A percentile compares a stretch with the other conserved stretches of the same genome.
These are phyloP conservation scores for Asobara japonica DNA, from an alignment of 1,140 invertebrate species.

Conservation along the genomic window DNA sequence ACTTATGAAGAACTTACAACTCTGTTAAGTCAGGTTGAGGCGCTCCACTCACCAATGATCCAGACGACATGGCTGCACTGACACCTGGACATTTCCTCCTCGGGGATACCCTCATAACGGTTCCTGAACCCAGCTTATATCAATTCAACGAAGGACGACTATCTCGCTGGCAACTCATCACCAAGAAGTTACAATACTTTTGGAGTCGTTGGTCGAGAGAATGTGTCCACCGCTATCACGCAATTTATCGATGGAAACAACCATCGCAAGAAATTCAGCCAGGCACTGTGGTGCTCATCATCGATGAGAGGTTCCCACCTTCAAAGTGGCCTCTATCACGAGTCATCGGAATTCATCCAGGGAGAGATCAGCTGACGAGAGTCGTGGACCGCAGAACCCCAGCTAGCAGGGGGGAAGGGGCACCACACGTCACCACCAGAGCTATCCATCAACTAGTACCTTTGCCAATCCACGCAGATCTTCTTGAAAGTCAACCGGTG, in stretches of 20 bases:
- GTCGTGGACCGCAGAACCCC: conserved; percentile 18
- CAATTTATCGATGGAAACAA: conserved; percentile 17
- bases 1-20: conserved; percentile 16
- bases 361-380: conserved; percentile 44
- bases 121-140: not conserved
- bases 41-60: conserved; percentile 9
- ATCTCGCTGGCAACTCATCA: not conserved
- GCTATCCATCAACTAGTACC: not conserved
- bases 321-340: conserved; percentile 46
- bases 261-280: conserved; percentile 2
- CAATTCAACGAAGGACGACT: not conserved
- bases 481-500: not conserved
- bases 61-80: not conserved
- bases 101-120: not conserved
- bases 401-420: no score
- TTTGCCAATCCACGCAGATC: not conserved
- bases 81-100: not conserved
- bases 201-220: conserved; percentile 16
- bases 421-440: not conserved
- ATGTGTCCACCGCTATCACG: not conserved
- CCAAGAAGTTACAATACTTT: not conserved
- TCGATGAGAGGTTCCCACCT: conserved; percentile 34
- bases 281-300: conserved; percentile 19
- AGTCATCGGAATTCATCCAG: conserved; percentile 41
- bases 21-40: conserved; percentile 7